Conservation (phyloP, 2,888 invertebrate genomes). For the Bhutanitis thaidina region DNA sequence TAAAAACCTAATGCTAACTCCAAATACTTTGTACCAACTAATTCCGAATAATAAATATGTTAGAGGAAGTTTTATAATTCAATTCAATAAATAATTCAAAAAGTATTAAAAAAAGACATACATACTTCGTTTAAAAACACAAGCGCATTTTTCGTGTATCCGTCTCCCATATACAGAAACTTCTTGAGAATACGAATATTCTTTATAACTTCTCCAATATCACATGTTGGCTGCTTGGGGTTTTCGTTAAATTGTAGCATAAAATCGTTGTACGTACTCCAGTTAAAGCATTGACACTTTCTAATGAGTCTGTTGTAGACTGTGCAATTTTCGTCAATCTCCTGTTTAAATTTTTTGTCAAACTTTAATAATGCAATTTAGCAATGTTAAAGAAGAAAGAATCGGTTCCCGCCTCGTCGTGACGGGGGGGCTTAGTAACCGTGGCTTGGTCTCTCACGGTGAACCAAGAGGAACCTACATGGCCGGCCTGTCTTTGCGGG, state of each 20-base stretch:
- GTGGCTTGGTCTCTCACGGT: no score
- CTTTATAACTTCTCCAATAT: constrained; percentile 63
- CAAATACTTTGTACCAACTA: no score
- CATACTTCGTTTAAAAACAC: constrained; percentile 48
- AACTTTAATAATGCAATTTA: no score
- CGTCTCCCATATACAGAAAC: constrained; percentile 62
- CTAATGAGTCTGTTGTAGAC: constrained; percentile 59
- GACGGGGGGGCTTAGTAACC: no score
- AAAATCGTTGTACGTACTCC: constrained; percentile 57
- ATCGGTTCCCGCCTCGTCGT: no score
- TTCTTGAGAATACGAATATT: constrained; percentile 63
- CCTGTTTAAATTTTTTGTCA: constrained; percentile 31
- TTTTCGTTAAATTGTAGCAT: constrained; percentile 65
- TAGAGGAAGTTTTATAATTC: no score
- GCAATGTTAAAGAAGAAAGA: no score
- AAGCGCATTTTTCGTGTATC: constrained; percentile 55
- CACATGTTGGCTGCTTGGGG: constrained; percentile 49
- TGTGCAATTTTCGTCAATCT: constrained; percentile 56
- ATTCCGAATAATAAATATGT: no score
- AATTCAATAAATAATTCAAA: no score
- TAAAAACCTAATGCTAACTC: no score
- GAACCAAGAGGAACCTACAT: no score
- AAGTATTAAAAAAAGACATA: not conserved
- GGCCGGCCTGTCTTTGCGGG: no score
- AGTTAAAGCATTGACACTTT: constrained; percentile 62